Conservation (phyloP, 2,113 vertebrate species). For the Microcebus tavaratra region DNA sequence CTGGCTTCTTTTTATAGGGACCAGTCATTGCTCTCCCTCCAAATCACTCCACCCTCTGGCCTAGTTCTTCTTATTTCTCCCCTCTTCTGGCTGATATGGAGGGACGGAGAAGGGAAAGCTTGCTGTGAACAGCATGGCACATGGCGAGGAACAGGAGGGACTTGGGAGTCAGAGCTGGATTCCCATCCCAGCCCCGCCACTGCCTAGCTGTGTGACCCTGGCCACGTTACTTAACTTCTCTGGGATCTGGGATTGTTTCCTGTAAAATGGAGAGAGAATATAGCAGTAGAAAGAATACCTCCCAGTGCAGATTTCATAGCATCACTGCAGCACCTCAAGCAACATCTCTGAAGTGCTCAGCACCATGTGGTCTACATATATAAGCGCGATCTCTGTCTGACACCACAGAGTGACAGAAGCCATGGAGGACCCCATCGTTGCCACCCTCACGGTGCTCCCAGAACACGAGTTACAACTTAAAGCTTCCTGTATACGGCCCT, state of each 20-base stretch:
- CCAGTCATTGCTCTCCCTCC: background rate
- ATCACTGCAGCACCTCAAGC: accelerated
- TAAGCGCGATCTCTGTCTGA: accelerated
- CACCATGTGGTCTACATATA: background rate
- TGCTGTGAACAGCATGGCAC: background rate
- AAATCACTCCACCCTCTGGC: background rate
- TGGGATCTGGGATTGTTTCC: background rate
- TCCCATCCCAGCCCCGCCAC: background rate
- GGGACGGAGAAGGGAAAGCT: background rate
- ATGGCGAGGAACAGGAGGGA: background rate
- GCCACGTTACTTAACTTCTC: background rate
- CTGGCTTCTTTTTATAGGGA: background rate
- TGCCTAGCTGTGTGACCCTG: background rate
- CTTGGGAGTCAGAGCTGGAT: background rate
- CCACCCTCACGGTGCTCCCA: background rate
- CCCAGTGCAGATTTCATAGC: background rate
- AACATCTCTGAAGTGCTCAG: background rate
- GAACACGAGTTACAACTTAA: background rate
- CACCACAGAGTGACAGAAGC: accelerated
- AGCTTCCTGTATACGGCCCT: no score
- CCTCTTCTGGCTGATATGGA: background rate
- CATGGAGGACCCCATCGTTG: accelerated
- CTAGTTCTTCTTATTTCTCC: background rate
- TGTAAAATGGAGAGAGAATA: background rate
- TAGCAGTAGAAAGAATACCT: background rate